Evolutionary conservation across 1,140 invertebrate species (phyloP).

Genomic region (Trachymyrmex cornetzi): DNA sequence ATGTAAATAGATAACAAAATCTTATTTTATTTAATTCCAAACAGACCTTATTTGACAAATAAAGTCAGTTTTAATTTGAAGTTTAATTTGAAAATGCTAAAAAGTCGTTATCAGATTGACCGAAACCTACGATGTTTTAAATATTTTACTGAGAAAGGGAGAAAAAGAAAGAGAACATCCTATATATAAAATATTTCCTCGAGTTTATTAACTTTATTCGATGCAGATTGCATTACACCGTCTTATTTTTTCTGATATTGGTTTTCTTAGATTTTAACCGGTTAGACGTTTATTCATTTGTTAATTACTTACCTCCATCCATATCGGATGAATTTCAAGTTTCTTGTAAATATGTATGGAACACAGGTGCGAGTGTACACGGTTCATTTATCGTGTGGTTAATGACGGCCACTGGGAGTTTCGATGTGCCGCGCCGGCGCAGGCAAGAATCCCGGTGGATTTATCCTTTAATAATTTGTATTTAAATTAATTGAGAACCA

Average conservation of each 20-base stretch:
- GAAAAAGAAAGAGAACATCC: background rate
- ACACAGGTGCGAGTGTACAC: constrained; percentile 69
- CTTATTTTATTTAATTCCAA: constrained; percentile 12
- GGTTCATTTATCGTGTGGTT: constrained; percentile 73
- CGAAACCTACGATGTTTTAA: background rate
- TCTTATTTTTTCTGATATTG: background rate
- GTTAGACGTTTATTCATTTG: background rate
- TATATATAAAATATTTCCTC: background rate
- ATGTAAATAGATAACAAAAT: background rate
- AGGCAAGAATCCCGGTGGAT: constrained; percentile 55
- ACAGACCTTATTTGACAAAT: background rate
- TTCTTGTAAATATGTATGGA: constrained; percentile 68
- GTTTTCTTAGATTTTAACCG: background rate
- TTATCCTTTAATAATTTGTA: constrained; percentile 71
- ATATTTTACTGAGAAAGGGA: background rate
- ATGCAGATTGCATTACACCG: background rate
- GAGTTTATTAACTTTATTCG: background rate
- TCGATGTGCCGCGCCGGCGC: background rate
- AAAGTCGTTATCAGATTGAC: background rate
- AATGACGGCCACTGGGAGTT: constrained; percentile 67
- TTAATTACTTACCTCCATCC: constrained; percentile 43
- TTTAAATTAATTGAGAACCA: constrained; percentile 69
- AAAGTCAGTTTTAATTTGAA: constrained; percentile 1
- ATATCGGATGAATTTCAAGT: constrained; percentile 35
- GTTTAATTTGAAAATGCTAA: background rate